Percentiles rank a stretch among this genome's conserved stretches.
Evolutionary conservation across 2,113 vertebrate species (phyloP).

Genomic region (Theristicus caerulescens): DNA sequence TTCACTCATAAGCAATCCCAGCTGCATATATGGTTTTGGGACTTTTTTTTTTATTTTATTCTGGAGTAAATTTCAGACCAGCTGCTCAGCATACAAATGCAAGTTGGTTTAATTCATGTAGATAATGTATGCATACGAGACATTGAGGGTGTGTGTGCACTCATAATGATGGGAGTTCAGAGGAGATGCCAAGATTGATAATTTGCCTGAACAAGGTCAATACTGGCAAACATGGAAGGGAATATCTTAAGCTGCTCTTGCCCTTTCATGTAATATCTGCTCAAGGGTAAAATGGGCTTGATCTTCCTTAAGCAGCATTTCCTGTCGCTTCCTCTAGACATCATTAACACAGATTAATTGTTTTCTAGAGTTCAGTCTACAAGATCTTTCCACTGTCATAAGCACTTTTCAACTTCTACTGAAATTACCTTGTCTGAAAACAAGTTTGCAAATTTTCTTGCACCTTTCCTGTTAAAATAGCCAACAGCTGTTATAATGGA

Average conservation of each 20-base stretch:
- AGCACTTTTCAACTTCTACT: constrained; percentile 10
- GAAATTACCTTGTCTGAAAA: constrained; percentile 1
- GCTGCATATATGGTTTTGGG: constrained; percentile 41
- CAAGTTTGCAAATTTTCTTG: neutral
- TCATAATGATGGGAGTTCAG: neutral
- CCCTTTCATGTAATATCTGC: neutral
- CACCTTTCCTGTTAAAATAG: neutral
- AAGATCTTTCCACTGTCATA: neutral
- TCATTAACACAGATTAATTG: neutral
- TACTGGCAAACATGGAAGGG: neutral
- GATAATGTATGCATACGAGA: constrained; percentile 26
- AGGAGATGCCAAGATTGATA: neutral
- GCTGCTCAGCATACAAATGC: constrained; percentile 40
- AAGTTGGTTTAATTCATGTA: constrained; percentile 57
- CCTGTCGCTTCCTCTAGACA: constrained; percentile 11
- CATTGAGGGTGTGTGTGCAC: neutral
- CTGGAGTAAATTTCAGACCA: constrained; percentile 47
- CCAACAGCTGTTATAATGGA: neutral
- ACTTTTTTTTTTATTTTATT: neutral
- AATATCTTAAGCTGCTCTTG: neutral
- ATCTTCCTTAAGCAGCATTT: neutral
- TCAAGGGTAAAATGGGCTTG: neutral
- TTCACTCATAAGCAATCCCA: constrained; percentile 60
- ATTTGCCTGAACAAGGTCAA: neutral
- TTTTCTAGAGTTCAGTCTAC: neutral